A percentile compares a stretch with the other conserved stretches of the same genome.
Evolutionary conservation across 2,888 invertebrate species (phyloP).

Genomic region (Agrochola macilenta): DNA sequence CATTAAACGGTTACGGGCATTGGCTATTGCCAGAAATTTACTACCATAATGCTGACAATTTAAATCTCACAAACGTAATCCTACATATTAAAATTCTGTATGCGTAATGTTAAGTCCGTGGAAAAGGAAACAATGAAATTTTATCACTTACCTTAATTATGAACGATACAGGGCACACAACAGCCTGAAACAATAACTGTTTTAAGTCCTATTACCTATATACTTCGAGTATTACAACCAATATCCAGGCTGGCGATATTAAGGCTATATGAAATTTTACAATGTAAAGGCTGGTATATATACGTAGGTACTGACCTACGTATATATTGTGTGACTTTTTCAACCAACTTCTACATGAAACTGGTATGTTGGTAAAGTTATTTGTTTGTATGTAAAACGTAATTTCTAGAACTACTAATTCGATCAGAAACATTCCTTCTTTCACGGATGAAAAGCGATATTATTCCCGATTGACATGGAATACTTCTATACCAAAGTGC

Average conservation of each 20-base stretch:
- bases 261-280: slow-evolving; percentile 9
- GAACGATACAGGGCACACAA: slow-evolving; percentile 12
- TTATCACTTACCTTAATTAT: slow-evolving; percentile 26
- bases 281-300: not conserved
- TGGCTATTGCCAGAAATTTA: not conserved
- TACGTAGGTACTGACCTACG: too few relatives aligned
- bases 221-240: not conserved
- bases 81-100: slow-evolving; percentile 12
- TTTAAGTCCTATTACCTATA: slow-evolving; percentile 31
- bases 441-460: not conserved
- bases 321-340: too few relatives aligned
- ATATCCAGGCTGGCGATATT: not conserved
- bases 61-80: not conserved
- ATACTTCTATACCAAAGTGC: not conserved
- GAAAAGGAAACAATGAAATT: slow-evolving; percentile 37
- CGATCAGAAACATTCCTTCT: not conserved
- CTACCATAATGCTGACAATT: slow-evolving; percentile 2
- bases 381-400: too few relatives aligned
- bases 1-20: too few relatives aligned
- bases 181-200: slow-evolving; percentile 48
- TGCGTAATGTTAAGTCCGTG: not conserved
- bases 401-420: not conserved
- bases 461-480: not conserved
- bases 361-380: too few relatives aligned
- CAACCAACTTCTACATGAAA: not conserved